phyloP scores from a whole-genome alignment of 1,140 invertebrate species.

The Euwallacea fornicatus region DNA sequence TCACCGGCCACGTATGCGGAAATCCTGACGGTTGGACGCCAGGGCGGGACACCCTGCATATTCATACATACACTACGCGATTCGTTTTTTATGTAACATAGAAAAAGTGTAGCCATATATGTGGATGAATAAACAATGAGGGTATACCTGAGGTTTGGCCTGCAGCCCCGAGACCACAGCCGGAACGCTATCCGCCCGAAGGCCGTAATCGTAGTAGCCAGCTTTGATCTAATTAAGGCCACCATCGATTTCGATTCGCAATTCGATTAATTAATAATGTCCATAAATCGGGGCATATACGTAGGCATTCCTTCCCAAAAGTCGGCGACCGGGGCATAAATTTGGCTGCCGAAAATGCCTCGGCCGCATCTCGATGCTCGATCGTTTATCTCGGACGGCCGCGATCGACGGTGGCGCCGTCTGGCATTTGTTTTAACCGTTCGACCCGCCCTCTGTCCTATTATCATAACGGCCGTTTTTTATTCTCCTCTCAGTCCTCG shows the following conservation, averaged over 20 bases:
- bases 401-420: slow-evolving; percentile 46
- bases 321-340: slow-evolving; percentile 31
- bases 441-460: slow-evolving; percentile 48
- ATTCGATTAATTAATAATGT: slow-evolving; percentile 32
- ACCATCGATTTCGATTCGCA: slow-evolving; percentile 8
- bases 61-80: too few relatives aligned
- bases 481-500: neutral
- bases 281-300: slow-evolving; percentile 32
- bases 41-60: too few relatives aligned
- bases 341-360: slow-evolving; percentile 36
- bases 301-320: slow-evolving; percentile 28
- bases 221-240: neutral
- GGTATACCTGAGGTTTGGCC: too few relatives aligned
- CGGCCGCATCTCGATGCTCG: slow-evolving; percentile 31
- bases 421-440: slow-evolving; percentile 49
- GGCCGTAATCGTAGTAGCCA: neutral
- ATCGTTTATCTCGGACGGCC: slow-evolving; percentile 47
- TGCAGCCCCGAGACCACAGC: too few relatives aligned
- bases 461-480: slow-evolving; percentile 46
- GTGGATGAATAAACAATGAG: too few relatives aligned
- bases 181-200: too few relatives aligned
- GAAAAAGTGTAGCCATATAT: too few relatives aligned
- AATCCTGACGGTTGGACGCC: too few relatives aligned
- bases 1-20: too few relatives aligned
- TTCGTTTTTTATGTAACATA: too few relatives aligned